A percentile compares a stretch with the other conserved stretches of the same genome.
These are phyloP conservation scores for Argyrosomus japonicus DNA, from an alignment of 2,113 vertebrate genomes.

Conservation along the genomic window DNA sequence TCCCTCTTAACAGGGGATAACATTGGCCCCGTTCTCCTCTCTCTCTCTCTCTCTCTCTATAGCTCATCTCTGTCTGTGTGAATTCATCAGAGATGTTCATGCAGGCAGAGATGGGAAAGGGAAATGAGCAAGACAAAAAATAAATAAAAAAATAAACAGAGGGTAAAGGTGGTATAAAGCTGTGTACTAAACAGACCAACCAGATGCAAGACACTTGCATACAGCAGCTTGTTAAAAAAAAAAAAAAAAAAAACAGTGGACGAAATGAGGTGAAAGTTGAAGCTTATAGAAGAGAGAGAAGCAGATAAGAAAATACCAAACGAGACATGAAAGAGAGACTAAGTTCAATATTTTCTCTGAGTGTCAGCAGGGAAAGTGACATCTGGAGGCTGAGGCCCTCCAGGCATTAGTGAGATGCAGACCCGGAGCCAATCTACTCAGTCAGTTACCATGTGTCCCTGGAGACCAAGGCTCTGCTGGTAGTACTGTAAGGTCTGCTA, in stretches of 20 bases:
- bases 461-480: constrained; percentile 67
- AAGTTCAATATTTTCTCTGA: constrained; percentile 18
- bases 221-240: not conserved
- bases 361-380: constrained; percentile 70
- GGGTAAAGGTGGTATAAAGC: not conserved
- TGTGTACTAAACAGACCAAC: not conserved
- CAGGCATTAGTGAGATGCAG: constrained; percentile 55
- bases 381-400: constrained; percentile 66
- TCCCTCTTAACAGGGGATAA: constrained; percentile 77
- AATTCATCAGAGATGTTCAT: constrained; percentile 24
- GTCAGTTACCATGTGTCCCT: constrained; percentile 48
- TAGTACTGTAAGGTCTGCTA: constrained; percentile 44
- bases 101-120: not conserved
- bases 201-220: not conserved
- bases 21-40: constrained; percentile 54
- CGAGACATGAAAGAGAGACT: constrained; percentile 18
- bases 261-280: not conserved
- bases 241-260: not conserved
- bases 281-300: not conserved
- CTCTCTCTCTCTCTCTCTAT: not conserved
- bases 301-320: constrained; percentile 10
- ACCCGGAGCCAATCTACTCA: constrained; percentile 65
- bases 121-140: not conserved
- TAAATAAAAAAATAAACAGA: not conserved
- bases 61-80: constrained; percentile 46